A percentile compares a stretch with the other conserved stretches of the same genome.
Conservation (phyloP, 1,140 invertebrate species). For the Eumeta japonica region DNA sequence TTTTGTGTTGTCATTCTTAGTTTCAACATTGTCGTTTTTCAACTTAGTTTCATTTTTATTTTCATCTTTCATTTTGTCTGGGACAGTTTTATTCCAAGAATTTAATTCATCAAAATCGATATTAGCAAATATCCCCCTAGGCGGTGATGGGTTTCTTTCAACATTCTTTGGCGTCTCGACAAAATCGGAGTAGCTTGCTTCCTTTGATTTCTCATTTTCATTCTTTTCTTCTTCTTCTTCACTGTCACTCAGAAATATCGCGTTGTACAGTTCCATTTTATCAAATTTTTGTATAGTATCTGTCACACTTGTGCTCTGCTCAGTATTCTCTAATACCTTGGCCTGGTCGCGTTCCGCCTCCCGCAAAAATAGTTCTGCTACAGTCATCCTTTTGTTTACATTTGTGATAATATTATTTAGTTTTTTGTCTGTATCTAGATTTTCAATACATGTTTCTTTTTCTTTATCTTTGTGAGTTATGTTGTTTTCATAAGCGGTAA, state of each 20-base stretch:
- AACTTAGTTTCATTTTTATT: constrained; percentile 4
- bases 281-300: constrained; percentile 57
- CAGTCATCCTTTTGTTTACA: constrained; percentile 44
- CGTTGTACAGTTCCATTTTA: constrained; percentile 66
- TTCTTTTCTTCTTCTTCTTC: constrained; percentile 53
- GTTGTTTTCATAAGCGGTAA: background rate
- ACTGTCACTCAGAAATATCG: constrained; percentile 66
- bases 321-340: constrained; percentile 23
- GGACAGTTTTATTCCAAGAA: constrained; percentile 44
- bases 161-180: constrained; percentile 34
- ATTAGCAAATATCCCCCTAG: constrained; percentile 73
- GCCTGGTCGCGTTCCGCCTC: constrained; percentile 49
- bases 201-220: constrained; percentile 11
- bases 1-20: constrained; percentile 12
- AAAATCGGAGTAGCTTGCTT: constrained; percentile 10
- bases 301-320: constrained; percentile 24
- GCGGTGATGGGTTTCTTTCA: constrained; percentile 66
- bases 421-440: too few species aligned
- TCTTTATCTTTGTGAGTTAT: constrained; percentile 3
- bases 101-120: constrained; percentile 65
- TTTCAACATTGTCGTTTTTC: constrained; percentile 11
- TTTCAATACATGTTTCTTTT: constrained; percentile 1
- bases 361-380: constrained; percentile 53
- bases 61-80: constrained; percentile 16
- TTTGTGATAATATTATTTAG: constrained; percentile 5